Conservation (phyloP, 1,140 invertebrate genomes). For the Oscheius sp. region DNA sequence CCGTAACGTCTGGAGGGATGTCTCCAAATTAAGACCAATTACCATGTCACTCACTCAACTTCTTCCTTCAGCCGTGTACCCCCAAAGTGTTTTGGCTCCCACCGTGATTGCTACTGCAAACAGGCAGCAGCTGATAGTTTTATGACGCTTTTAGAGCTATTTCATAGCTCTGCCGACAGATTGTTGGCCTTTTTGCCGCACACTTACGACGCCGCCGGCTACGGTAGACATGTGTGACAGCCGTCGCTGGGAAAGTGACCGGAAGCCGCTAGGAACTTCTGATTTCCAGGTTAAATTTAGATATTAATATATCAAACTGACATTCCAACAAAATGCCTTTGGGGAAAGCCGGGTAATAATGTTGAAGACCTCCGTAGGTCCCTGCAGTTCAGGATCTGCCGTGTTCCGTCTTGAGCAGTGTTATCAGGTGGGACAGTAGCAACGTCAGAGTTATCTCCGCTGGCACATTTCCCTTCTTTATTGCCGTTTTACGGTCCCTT, state of each 20-base stretch:
- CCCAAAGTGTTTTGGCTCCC: too few species aligned
- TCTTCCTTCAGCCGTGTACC: too few species aligned
- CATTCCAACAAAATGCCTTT: not conserved
- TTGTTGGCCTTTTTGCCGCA: not conserved
- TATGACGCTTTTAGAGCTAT: too few species aligned
- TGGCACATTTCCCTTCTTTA: not conserved
- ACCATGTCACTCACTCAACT: too few species aligned
- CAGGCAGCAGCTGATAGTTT: too few species aligned
- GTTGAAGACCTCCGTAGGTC: not conserved
- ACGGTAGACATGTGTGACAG: not conserved
- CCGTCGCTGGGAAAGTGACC: not conserved
- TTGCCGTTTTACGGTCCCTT: not conserved
- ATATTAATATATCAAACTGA: not conserved
- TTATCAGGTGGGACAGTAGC: not conserved
- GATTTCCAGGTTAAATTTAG: not conserved
- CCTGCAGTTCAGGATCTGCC: not conserved
- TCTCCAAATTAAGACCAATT: too few species aligned
- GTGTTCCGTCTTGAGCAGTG: not conserved
- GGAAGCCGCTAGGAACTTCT: not conserved
- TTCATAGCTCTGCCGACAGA: not conserved
- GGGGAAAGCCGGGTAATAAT: not conserved
- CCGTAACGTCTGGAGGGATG: too few species aligned
- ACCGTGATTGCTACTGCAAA: too few species aligned
- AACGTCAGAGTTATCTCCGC: not conserved
- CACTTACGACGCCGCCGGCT: too few species aligned